phyloP scores from a whole-genome alignment of 1,140 invertebrate genomes.

The Yoshiicerus persimilis region DNA sequence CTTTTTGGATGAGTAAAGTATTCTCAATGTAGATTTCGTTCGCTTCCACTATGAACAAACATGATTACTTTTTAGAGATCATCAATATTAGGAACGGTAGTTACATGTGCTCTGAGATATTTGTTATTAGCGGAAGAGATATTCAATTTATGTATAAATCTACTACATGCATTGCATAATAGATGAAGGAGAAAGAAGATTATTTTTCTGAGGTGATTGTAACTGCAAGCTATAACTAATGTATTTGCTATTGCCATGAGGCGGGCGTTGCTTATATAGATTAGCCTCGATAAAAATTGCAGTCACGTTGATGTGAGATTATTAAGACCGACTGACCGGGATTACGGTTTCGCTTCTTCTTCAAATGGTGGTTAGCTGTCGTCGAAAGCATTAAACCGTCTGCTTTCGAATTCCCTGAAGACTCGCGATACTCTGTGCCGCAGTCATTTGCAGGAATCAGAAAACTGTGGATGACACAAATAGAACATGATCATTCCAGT shows the following conservation, averaged over 20 bases:
- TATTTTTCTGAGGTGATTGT: too few species aligned
- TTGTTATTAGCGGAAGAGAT: not conserved
- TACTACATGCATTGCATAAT: not conserved
- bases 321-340: not conserved
- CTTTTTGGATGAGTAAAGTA: conserved; percentile 52
- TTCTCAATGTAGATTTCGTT: conserved; percentile 52
- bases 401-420: not conserved
- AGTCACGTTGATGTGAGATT: not conserved
- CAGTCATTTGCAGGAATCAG: conserved; percentile 41
- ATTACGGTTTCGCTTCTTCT: not conserved
- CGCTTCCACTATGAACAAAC: not conserved
- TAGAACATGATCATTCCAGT: not conserved
- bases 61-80: not conserved
- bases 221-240: not conserved
- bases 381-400: not conserved
- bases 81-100: not conserved
- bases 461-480: conserved; percentile 29
- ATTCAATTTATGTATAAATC: not conserved
- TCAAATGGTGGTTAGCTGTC: not conserved
- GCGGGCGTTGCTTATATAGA: not conserved
- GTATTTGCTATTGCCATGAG: not conserved
- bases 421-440: conserved; percentile 36
- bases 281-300: not conserved
- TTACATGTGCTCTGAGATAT: not conserved
- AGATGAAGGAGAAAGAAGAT: not conserved